These are phyloP conservation scores for Eueremaeus valkanovi DNA, from an alignment of 2,888 invertebrate genomes.

Conservation along the genomic window DNA sequence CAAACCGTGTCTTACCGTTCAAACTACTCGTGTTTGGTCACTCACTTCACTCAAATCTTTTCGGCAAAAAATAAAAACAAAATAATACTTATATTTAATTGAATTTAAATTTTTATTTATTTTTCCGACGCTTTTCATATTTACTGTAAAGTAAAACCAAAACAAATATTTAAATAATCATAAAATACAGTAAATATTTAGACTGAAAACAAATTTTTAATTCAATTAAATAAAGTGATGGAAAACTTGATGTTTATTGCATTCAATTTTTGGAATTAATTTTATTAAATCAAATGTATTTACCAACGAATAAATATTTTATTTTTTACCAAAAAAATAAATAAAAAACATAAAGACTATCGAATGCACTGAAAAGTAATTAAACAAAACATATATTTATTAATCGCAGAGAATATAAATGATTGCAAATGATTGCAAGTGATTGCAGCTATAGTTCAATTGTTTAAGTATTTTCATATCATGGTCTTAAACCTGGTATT, in stretches of 20 bases:
- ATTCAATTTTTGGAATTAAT: background rate
- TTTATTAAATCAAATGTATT: background rate
- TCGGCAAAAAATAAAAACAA: too few species aligned
- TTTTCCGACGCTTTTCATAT: background rate
- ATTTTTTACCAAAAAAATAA: conserved; percentile 15
- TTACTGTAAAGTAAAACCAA: background rate
- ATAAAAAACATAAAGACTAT: too few species aligned
- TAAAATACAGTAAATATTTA: background rate
- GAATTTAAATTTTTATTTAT: background rate
- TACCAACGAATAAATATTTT: conserved; percentile 12
- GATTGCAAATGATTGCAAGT: too few species aligned
- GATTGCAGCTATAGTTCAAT: too few species aligned
- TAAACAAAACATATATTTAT: too few species aligned
- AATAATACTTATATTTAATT: background rate
- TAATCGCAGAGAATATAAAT: too few species aligned
- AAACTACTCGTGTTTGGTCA: background rate
- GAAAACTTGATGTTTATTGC: background rate
- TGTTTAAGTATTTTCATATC: too few species aligned
- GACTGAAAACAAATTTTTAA: background rate
- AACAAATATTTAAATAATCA: background rate
- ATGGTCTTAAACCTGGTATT: too few species aligned
- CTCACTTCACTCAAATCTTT: background rate
- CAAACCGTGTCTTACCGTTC: conserved; percentile 25
- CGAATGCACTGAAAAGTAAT: too few species aligned
- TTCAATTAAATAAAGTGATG: background rate